Conservation (phyloP, 2,113 vertebrate genomes). For the Aythya baeri region DNA sequence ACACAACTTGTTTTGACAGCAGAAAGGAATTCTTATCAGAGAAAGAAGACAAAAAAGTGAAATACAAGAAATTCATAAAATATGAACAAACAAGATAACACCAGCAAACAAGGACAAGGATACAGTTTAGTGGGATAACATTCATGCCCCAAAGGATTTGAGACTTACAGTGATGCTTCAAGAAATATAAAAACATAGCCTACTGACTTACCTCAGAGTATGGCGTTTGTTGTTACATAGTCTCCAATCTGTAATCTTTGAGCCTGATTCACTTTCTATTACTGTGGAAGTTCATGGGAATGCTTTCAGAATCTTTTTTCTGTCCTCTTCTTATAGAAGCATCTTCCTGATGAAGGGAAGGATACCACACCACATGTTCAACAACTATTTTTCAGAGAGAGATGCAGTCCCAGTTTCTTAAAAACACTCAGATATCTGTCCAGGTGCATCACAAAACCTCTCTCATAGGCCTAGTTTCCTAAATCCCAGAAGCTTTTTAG, state of each 20-base stretch:
- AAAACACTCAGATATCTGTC: background rate
- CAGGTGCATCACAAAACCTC: background rate
- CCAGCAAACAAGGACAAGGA: accelerated
- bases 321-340: background rate
- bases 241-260: background rate
- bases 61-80: background rate
- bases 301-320: background rate
- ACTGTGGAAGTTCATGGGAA: background rate
- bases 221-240: background rate
- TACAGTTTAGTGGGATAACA: background rate
- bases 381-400: background rate
- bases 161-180: background rate
- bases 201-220: background rate
- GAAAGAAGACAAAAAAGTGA: background rate
- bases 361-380: background rate
- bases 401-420: background rate
- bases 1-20: background rate
- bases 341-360: background rate
- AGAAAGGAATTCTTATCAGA: background rate
- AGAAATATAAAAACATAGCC: background rate
- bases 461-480: background rate
- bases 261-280: background rate
- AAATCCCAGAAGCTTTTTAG: background rate
- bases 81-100: background rate
- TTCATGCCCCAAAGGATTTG: background rate